Base-by-base conservation (phyloP, 2,797 vertebrate species). In the Anguilla anguilla region DNA sequence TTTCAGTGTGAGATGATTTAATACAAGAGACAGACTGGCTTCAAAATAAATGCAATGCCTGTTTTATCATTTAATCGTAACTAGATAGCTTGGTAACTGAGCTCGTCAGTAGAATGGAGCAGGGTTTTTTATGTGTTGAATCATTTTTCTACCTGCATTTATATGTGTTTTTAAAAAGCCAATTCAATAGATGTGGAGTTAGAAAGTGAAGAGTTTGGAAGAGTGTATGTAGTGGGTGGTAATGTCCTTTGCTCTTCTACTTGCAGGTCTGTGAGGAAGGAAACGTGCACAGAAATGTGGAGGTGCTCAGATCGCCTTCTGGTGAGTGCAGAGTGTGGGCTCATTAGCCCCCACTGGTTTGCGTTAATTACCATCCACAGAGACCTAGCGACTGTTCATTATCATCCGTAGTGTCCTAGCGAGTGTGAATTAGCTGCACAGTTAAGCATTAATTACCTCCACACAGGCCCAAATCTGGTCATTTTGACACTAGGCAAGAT, bases 271-370 rank as follows among this genome's bases (percentile, higher is more conserved):
- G 96, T 90, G 7, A 86, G 6, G 95, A 92, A 87, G 91, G 91
- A 88, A 88, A 88, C 74, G 95, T 94, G 86, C 95, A 92, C 92
- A 93, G 91, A 83, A 93, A 88, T 84, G 86, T 96, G 90, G 93
- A 95, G 89, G 92, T 97, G 5, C 91, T 91, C 25, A 93, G 92
- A 82, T 90, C 93, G 0, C 92, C 89, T 81, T 84, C 91, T 90
- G 89, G 96, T 97, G 92, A 96, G 96, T 96, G 92, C 84, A 19
- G 35, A 49, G 19, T 77, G 35, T 10, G 11, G 10, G n/a, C 67
- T 74, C 69, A 13, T 35, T 74, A 35, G 13, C 69, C 69, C 31
- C 31, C 28, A 15, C 69, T 35, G 69, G 31, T 31, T 74, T 39
- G 11, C 13, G 69, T 39, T 74, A 2, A 13, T 74, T 31, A 74